Evolutionary conservation across 37 sponge, comb jelly and placozoan genomes (phyloP).

Genomic region (Bolinopsis microptera): DNA sequence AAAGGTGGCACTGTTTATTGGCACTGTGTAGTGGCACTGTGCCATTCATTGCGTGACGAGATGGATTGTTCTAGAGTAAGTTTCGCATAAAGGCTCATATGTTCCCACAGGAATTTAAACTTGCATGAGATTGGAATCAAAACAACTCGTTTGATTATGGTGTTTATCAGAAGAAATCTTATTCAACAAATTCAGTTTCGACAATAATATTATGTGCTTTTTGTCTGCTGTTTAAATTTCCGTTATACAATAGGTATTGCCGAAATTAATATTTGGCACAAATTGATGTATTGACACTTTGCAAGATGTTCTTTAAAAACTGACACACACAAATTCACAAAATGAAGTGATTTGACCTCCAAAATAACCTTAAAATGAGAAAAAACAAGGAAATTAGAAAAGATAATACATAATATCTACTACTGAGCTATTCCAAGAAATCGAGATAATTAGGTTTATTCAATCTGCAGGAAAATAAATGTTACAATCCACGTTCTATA

Average conservation of each 20-base stretch:
- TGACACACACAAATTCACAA: no score
- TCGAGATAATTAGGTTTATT: no score
- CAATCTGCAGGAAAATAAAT: no score
- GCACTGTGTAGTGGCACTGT: background rate
- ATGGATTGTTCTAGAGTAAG: background rate
- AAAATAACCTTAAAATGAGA: no score
- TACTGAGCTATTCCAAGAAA: no score
- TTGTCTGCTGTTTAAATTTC: background rate
- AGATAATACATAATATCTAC: no score
- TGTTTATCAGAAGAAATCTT: background rate
- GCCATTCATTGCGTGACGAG: background rate
- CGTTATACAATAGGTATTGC: background rate
- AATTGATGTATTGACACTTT: no score
- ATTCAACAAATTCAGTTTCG: background rate
- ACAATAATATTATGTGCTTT: background rate
- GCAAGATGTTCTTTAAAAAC: no score
- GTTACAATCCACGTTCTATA: no score
- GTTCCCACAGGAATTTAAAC: background rate
- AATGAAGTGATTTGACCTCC: no score
- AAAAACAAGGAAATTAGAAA: no score
- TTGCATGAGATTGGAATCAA: background rate
- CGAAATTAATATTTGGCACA: background rate
- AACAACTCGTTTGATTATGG: background rate
- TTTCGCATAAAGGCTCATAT: background rate
- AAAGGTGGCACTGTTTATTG: no score